These are phyloP conservation scores for Calameuta filiformis DNA, from an alignment of 2,888 invertebrate species.

Conservation along the genomic window DNA sequence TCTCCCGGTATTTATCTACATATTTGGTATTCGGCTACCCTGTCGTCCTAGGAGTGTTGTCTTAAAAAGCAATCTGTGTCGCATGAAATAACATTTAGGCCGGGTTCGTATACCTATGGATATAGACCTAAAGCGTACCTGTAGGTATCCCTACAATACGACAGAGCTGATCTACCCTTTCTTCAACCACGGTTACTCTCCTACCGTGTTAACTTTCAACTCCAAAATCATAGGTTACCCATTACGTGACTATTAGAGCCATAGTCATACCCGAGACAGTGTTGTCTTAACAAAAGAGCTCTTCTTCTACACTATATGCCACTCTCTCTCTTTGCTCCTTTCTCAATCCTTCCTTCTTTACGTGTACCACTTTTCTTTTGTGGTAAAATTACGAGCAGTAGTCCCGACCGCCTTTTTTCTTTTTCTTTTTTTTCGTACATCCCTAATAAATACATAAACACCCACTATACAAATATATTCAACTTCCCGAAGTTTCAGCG, in stretches of 20 bases:
- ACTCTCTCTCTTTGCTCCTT: no score
- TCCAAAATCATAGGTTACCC: slow-evolving; percentile 23
- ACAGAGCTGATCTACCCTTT: not conserved
- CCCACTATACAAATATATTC: no score
- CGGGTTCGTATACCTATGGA: slow-evolving; percentile 14
- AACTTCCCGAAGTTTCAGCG: no score
- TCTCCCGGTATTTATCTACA: slow-evolving; percentile 48
- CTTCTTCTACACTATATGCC: no score
- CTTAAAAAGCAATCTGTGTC: slow-evolving; percentile 51
- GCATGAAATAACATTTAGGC: slow-evolving; percentile 50
- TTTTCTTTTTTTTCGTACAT: no score
- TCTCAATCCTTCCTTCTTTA: no score
- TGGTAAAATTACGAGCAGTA: no score
- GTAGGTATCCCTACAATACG: not conserved
- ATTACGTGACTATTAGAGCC: slow-evolving; percentile 26
- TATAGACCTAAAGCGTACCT: not conserved
- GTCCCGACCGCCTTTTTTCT: no score
- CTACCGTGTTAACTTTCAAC: slow-evolving; percentile 30
- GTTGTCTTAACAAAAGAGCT: slow-evolving; percentile 8
- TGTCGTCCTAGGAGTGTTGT: slow-evolving; percentile 38
- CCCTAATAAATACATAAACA: no score
- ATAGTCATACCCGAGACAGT: not conserved
- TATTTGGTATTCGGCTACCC: slow-evolving; percentile 40
- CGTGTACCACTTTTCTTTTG: no score
- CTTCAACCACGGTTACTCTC: not conserved